Base-by-base conservation (phyloP, 2,888 invertebrate species). In the Pinctada fucata region DNA sequence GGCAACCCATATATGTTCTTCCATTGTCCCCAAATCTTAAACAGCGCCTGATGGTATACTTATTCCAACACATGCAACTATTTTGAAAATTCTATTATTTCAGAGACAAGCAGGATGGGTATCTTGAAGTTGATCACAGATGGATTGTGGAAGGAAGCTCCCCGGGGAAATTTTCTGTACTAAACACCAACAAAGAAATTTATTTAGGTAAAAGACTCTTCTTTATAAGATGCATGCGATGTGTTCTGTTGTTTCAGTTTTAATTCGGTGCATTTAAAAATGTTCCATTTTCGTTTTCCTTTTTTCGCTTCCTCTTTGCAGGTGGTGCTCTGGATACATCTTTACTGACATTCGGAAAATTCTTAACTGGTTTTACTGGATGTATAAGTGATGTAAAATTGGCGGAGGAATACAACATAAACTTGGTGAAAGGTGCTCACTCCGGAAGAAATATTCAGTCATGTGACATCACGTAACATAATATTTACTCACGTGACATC, bases 121-220 rank as follows among this genome's bases (percentile, higher is more conserved):
- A 96, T 49, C 93, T 98, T 75, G 95, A 96, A 88, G 96, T 98
- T n/a, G 98, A 98, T 93, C 96, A 96, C 69, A 95, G 96, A 75
- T 96, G 96, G 74, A 95, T 96, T 3, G 94, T 96, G 49, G 96
- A 96, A 0, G 95, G 95, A 72, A 95, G 96, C 86, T 96, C 97
- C 10, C 97, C 97, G 0, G 97, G 97, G 72, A 95, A 95, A 90
- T 94, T 97, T 83, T 95, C 96, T 86, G 96, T 96, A 91, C 94
- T 97, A 70, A 97, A 97, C 92, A 96, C 96, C 10, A 96, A 97
- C 89, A 96, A 96, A 82, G 96, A 97, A 84, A 95, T 98, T 73
- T 98, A 96, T 93, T 95, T 98, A 89, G 98, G 98, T 97, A 93
- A 94, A 58, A 58, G 13, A 58, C 8, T 58, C 13, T 8, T 58